These are phyloP conservation scores for Echeneis naucrates DNA, from an alignment of 2,797 vertebrate genomes.

Conservation along the genomic window DNA sequence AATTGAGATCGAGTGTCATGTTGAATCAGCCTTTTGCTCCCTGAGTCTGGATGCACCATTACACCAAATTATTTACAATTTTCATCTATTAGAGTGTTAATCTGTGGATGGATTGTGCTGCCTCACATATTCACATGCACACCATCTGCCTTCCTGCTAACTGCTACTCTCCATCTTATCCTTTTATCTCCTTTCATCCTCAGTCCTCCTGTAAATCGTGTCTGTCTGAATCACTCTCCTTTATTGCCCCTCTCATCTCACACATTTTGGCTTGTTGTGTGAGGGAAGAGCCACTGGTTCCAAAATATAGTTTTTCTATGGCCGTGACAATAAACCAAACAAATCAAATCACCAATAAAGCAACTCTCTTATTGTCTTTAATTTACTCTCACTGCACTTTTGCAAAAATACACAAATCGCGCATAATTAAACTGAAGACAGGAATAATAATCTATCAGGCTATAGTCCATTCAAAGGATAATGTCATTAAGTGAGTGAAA, in stretches of 20 bases:
- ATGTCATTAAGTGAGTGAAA: background rate
- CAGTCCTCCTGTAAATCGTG: background rate
- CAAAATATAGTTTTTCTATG: background rate
- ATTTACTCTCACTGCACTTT: background rate
- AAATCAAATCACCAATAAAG: background rate
- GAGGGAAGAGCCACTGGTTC: background rate
- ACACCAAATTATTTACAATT: constrained; percentile 44
- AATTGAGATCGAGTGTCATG: constrained; percentile 40
- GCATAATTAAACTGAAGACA: constrained; percentile 1
- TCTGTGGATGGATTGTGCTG: constrained; percentile 25
- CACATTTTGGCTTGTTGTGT: background rate
- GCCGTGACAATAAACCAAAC: background rate
- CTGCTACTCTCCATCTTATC: constrained; percentile 12
- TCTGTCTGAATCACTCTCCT: background rate
- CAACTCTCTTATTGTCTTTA: background rate
- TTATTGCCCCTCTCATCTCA: background rate
- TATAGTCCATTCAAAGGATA: background rate
- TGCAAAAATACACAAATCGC: background rate
- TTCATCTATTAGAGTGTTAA: constrained; percentile 40
- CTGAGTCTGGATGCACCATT: constrained; percentile 24
- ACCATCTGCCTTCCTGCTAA: background rate
- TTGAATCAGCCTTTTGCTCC: constrained; percentile 45
- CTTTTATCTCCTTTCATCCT: background rate
- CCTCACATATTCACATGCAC: constrained; percentile 11
- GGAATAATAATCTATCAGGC: background rate